Evolutionary conservation across 2,113 vertebrate genomes (phyloP).

Genomic region (Oreochromis aureus): DNA sequence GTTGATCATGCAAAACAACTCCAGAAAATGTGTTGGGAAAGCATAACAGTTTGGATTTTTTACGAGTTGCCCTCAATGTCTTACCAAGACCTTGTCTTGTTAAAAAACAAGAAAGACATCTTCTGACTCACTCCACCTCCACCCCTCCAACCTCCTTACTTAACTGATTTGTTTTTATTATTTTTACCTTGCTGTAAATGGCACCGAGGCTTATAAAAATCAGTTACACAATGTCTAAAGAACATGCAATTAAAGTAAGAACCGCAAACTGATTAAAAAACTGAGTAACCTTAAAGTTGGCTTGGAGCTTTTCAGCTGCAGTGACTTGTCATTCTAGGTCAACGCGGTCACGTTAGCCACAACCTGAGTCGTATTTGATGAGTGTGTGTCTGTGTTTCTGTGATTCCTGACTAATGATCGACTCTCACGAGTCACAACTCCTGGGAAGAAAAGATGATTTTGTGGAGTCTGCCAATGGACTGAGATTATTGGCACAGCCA

Average conservation of each 20-base stretch:
- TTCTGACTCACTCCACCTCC: not conserved
- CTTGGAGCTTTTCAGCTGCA: not conserved
- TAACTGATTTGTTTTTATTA: not conserved
- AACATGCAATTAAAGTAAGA: not conserved
- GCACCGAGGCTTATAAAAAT: not conserved
- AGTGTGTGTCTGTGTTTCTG: slow-evolving; percentile 37
- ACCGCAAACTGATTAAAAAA: not conserved
- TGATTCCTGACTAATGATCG: slow-evolving; percentile 65
- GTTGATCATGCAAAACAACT: not conserved
- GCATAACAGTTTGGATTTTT: not conserved
- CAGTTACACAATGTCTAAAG: not conserved
- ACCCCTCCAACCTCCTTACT: not conserved
- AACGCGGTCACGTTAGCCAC: not conserved
- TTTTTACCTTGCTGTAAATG: not conserved
- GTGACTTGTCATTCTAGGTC: not conserved
- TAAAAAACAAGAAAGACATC: not conserved
- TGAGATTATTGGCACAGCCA: slow-evolving; percentile 59
- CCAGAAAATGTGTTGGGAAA: not conserved
- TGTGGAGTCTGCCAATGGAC: slow-evolving; percentile 64
- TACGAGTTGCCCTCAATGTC: not conserved
- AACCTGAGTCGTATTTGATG: slow-evolving; percentile 25
- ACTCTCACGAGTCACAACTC: slow-evolving; percentile 60
- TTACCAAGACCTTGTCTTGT: not conserved
- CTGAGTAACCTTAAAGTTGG: not conserved
- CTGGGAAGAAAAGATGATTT: slow-evolving; percentile 66